Evolutionary conservation across 2,797 vertebrate genomes (phyloP).

Genomic region (Enteromius anoplus): DNA sequence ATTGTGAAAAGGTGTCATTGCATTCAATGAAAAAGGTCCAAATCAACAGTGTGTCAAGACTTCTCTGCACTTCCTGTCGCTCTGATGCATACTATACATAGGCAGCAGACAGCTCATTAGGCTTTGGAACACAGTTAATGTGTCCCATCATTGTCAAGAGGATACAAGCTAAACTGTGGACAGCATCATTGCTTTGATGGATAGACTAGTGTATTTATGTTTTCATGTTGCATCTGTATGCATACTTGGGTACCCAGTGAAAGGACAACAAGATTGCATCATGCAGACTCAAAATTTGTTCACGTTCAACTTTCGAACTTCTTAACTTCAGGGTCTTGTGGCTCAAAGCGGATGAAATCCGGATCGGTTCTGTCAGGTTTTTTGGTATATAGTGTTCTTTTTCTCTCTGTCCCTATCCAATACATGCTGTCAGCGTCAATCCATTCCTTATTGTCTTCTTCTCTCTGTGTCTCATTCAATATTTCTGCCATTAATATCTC

Average conservation of each 20-base stretch:
- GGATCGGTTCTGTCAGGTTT: slow-evolving; percentile 38
- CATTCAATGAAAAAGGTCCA: background rate
- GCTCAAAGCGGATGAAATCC: slow-evolving; percentile 21
- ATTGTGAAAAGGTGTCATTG: background rate
- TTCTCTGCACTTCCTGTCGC: background rate
- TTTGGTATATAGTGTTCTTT: slow-evolving; percentile 40
- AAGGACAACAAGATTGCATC: background rate
- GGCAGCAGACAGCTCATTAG: background rate
- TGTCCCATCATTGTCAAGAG: background rate
- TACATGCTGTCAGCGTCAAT: slow-evolving; percentile 64
- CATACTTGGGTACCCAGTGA: background rate
- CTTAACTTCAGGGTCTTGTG: slow-evolving; percentile 16
- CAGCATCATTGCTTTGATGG: background rate
- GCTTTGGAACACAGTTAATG: background rate
- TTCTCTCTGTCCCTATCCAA: slow-evolving; percentile 59
- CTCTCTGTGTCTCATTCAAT: slow-evolving; percentile 55
- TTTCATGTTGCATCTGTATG: background rate
- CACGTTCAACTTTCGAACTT: slow-evolving; percentile 26
- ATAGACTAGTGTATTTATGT: background rate
- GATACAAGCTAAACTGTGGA: background rate
- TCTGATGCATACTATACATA: background rate
- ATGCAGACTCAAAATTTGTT: background rate
- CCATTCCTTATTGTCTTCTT: slow-evolving; percentile 53
- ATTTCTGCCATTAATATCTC: slow-evolving; percentile 52
- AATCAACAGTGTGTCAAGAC: background rate